A percentile compares a stretch with the other conserved stretches of the same genome.
Conservation (phyloP, 1,140 invertebrate genomes). For the Anthonomus grandis region DNA sequence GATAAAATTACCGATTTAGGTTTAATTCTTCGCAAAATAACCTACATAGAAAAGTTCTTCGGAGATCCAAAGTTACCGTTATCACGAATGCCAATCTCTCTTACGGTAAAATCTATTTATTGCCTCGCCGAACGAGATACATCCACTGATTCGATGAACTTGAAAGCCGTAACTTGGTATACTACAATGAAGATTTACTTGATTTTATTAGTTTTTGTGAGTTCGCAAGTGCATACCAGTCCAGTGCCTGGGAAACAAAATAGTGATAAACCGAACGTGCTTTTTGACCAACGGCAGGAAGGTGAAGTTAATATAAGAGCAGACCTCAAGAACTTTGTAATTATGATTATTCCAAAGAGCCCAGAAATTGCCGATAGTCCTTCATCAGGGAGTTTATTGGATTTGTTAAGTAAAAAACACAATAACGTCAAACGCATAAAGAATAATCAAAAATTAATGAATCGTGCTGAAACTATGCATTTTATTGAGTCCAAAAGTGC, state of each 20-base stretch:
- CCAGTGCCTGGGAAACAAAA: conserved; percentile 23
- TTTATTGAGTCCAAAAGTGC: conserved; percentile 48
- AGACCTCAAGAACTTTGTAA: conserved; percentile 62
- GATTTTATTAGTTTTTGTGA: too few relatives aligned
- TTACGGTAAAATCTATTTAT: too few relatives aligned
- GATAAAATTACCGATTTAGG: too few relatives aligned
- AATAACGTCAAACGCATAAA: not conserved
- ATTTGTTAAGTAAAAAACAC: conserved; percentile 46
- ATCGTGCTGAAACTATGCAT: conserved; percentile 33
- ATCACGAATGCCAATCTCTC: too few relatives aligned
- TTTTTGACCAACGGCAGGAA: conserved; percentile 38
- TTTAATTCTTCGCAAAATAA: too few relatives aligned
- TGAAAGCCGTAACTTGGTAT: too few relatives aligned
- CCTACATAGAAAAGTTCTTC: too few relatives aligned
- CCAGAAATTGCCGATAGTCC: conserved; percentile 15
- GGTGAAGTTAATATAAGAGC: conserved; percentile 58
- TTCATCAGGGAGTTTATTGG: conserved; percentile 38
- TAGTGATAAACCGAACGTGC: conserved; percentile 14
- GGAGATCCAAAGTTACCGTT: too few relatives aligned
- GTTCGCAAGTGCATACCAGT: conserved; percentile 3
- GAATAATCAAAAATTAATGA: conserved; percentile 15
- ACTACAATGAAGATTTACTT: too few relatives aligned
- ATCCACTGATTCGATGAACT: too few relatives aligned
- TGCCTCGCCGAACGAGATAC: too few relatives aligned
- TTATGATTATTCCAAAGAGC: conserved; percentile 56